These are phyloP conservation scores for Panthera uncia DNA, from an alignment of 2,113 vertebrate genomes.

Conservation along the genomic window DNA sequence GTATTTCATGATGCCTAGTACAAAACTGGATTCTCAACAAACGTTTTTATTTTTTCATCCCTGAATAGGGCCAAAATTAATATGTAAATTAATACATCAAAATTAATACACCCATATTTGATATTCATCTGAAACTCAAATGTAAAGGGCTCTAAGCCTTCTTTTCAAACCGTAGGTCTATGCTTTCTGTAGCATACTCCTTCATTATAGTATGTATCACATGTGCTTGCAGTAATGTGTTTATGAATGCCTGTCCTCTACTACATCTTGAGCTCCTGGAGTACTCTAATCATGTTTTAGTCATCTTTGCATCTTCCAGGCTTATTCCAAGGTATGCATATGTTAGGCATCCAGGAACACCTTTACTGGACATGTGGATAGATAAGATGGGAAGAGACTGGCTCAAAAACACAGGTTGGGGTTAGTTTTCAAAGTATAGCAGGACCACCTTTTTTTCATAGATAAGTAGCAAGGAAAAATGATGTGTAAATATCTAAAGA, in stretches of 20 bases:
- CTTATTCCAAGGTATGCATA: neutral
- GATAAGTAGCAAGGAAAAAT: neutral
- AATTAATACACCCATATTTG: neutral
- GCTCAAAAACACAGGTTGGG: neutral
- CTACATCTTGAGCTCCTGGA: neutral
- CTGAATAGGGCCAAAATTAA: neutral
- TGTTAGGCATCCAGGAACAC: neutral
- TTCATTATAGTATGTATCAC: neutral
- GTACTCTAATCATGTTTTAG: neutral
- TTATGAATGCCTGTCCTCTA: neutral
- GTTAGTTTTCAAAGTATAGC: constrained; percentile 1
- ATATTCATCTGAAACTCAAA: neutral
- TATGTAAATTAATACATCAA: neutral
- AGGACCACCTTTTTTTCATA: neutral
- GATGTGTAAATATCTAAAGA: neutral
- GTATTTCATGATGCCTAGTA: neutral
- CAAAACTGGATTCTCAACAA: neutral
- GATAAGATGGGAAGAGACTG: neutral
- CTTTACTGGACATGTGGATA: neutral
- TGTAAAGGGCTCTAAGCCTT: neutral
- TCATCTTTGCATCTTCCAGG: neutral
- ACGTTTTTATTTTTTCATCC: neutral
- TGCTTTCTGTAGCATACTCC: neutral
- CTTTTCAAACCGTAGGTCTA: neutral
- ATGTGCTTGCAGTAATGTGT: neutral